Percentiles rank a stretch among this genome's conserved stretches.
Conservation (phyloP, 2,113 vertebrate genomes). For the Pseudopipra pipra region DNA sequence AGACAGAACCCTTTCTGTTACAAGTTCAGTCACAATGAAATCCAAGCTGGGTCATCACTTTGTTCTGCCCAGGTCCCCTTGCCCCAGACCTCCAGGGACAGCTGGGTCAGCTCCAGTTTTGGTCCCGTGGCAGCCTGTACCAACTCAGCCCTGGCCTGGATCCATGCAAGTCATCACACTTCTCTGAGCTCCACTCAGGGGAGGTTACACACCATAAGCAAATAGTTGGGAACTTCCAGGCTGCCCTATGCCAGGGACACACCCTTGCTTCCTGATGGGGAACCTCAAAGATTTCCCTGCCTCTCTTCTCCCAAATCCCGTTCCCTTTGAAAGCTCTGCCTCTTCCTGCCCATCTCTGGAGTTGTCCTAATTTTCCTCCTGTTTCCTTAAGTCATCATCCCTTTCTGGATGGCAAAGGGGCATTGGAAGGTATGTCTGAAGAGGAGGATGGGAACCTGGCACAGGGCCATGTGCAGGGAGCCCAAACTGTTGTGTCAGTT, state of each 20-base stretch:
- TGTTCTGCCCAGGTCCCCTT: background rate
- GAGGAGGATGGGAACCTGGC: background rate
- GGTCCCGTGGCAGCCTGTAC: background rate
- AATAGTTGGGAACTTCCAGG: background rate
- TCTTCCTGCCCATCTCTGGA: background rate
- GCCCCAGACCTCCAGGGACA: background rate
- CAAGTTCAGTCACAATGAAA: background rate
- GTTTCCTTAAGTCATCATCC: background rate
- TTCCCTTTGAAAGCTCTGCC: background rate
- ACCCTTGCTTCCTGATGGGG: background rate
- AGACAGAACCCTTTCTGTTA: background rate
- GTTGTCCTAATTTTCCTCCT: background rate
- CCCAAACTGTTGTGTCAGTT: background rate
- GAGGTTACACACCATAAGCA: background rate
- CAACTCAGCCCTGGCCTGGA: background rate
- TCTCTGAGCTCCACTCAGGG: background rate
- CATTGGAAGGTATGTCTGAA: background rate
- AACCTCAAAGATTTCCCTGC: background rate
- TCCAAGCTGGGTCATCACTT: background rate
- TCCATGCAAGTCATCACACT: background rate
- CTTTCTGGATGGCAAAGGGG: background rate
- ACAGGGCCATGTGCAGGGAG: background rate
- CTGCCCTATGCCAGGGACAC: rapidly evolving
- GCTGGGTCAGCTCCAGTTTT: background rate
- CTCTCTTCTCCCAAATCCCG: background rate